Percentiles rank a stretch among this genome's conserved stretches.
Conservation (phyloP, 2,888 invertebrate species). For the Oscheius sp. region DNA sequence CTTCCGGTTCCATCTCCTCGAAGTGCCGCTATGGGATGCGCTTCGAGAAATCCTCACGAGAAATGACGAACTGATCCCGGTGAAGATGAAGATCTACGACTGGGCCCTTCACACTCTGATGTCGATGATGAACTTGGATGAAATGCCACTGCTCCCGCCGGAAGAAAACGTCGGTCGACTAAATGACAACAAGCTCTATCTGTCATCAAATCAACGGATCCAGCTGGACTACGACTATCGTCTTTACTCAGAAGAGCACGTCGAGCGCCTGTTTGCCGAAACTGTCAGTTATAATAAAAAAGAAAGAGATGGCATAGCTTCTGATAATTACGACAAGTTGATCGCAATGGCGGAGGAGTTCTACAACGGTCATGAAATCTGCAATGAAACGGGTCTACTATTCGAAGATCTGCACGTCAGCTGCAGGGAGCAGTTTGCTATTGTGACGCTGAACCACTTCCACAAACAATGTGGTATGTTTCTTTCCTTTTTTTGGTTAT, state of each 20-base stretch:
- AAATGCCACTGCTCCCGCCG: slow-evolving; percentile 7
- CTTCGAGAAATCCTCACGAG: slow-evolving; percentile 20
- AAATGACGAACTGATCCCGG: slow-evolving; percentile 12
- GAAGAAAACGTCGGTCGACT: background rate
- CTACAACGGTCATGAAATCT: slow-evolving; percentile 25
- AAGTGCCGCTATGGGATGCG: slow-evolving; percentile 9
- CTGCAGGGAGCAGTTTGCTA: slow-evolving; percentile 22
- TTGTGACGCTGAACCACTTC: slow-evolving; percentile 19
- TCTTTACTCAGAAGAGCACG: slow-evolving; percentile 24
- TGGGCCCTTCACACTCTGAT: slow-evolving; percentile 23
- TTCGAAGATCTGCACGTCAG: slow-evolving; percentile 25
- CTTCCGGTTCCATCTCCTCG: slow-evolving; percentile 25
- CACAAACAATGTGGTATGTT: slow-evolving; percentile 11
- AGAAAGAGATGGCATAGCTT: background rate
- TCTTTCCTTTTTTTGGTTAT: background rate
- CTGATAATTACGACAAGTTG: slow-evolving; percentile 19
- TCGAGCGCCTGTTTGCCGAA: slow-evolving; percentile 7
- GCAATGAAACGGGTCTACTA: slow-evolving; percentile 10
- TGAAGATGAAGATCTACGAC: slow-evolving; percentile 18
- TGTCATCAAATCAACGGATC: slow-evolving; percentile 17
- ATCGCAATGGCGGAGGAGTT: slow-evolving; percentile 18
- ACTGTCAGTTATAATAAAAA: background rate
- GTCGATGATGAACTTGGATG: slow-evolving; percentile 5
- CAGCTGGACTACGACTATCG: slow-evolving; percentile 30
- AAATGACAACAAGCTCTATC: slow-evolving; percentile 17